Conservation (phyloP, 1,140 invertebrate species). For the Spodoptera frugiperda region DNA sequence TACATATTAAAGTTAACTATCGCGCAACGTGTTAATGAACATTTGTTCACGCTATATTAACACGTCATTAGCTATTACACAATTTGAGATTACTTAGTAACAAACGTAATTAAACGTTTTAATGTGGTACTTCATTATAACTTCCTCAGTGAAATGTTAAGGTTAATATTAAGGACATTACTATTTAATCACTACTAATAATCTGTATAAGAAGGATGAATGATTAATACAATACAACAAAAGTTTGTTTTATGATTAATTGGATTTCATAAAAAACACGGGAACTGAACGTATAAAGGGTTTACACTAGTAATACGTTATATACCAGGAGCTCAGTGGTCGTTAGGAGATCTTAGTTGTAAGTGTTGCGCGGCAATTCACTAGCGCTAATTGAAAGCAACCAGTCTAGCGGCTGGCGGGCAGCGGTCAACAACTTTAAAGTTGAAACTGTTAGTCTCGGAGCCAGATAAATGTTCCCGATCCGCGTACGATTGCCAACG, state of each 20-base stretch:
- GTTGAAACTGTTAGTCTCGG: conserved; percentile 45
- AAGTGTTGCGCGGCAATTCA: conserved; percentile 50
- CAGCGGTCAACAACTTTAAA: conserved; percentile 54
- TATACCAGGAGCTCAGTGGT: conserved; percentile 45
- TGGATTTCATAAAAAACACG: no score
- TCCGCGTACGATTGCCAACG: conserved; percentile 26
- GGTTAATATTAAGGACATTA: no score
- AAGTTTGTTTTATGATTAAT: no score
- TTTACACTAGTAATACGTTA: background rate
- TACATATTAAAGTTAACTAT: no score
- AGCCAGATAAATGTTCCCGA: conserved; percentile 32
- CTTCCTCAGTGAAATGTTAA: no score
- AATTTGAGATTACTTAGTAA: background rate
- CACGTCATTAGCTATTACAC: background rate
- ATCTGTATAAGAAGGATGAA: no score
- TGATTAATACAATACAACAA: no score
- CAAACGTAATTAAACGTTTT: background rate
- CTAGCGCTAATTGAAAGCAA: conserved; percentile 57
- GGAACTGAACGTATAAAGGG: background rate
- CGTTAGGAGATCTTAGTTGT: conserved; percentile 53
- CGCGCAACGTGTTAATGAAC: no score
- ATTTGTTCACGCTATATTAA: background rate
- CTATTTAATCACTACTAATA: no score
- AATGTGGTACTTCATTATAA: background rate
- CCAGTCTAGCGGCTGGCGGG: conserved; percentile 15